Base-by-base conservation (phyloP, 2,888 invertebrate species). In the Pogonocherus hispidulus region DNA sequence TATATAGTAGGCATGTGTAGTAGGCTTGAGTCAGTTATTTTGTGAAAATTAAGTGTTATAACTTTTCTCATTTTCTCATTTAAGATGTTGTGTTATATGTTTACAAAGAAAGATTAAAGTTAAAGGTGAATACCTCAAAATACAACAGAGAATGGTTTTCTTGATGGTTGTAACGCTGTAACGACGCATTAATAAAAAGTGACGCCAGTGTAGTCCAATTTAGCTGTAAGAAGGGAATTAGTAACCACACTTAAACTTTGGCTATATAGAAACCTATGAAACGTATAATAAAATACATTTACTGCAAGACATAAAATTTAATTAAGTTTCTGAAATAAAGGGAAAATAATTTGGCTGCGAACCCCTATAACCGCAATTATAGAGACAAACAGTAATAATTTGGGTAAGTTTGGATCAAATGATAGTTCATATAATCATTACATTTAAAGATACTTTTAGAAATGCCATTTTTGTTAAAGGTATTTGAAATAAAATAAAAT, bases 281-380 rank as follows among this genome's bases (percentile, higher is more conserved):
- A 57, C 57, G 23, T 23, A 59, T 20, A 57, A 59, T 59, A 59
- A 59, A 59, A 47, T 47, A 49, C 32, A 47, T 59, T 59, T 59
- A 59, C 18, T 32, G 59, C 47, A 11, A 59, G 32, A 47, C 59
- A 59, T 59, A 59, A 59, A 59, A 47, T 59, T 49, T 32, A 59
- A 59, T 59, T 59, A 59, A 32, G 47, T 32, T 46, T 47, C 47
- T 11, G 41, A 59, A 59, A 27, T 47, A 59, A 59, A 47, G 47
- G 11, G 44, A 22, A 57, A 18, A 49, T 59, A 59, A 49, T 32
- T 49, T 23, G 2, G 19, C 32, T 11, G n/a, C 11, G 18, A 47
- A 47, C 27, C 18, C 32, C 11, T 32, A 32, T 47, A 52, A 41
- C 41, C n/a, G 41, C 41, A 41, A 41, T 41, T 41, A 41, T 16